A percentile compares a stretch with the other conserved stretches of the same genome.
Conservation (phyloP, 2,113 vertebrate species). For the Suricata suricatta region DNA sequence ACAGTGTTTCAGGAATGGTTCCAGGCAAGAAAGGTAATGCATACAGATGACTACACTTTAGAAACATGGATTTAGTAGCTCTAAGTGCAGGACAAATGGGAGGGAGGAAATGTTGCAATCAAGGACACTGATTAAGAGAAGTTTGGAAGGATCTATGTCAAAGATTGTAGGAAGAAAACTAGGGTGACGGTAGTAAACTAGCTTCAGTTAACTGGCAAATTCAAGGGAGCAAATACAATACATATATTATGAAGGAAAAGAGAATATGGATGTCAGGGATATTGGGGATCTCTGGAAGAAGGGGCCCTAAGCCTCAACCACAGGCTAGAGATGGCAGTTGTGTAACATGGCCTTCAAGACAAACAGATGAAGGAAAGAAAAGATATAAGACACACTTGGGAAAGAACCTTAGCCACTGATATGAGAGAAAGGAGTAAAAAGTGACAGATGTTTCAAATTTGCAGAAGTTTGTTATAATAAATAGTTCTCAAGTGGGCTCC, state of each 20-base stretch:
- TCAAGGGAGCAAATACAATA: not conserved
- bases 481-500: not conserved
- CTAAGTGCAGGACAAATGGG: not conserved
- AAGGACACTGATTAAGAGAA: not conserved
- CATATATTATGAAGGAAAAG: constrained; percentile 11
- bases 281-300: not conserved
- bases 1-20: not conserved
- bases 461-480: not conserved
- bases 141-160: not conserved
- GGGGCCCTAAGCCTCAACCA: constrained; percentile 41
- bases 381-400: constrained; percentile 70
- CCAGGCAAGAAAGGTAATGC: not conserved
- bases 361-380: constrained; percentile 63
- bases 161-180: not conserved
- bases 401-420: constrained; percentile 64
- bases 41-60: not conserved
- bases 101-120: not conserved
- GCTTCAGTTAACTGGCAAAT: constrained; percentile 15
- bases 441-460: not conserved
- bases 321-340: constrained; percentile 53
- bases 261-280: not conserved
- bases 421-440: not conserved
- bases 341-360: constrained; percentile 60
- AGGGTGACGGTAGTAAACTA: not conserved
- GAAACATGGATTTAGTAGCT: not conserved